Evolutionary conservation across 2,113 vertebrate species (phyloP).

Genomic region (Rhombomys opimus): DNA sequence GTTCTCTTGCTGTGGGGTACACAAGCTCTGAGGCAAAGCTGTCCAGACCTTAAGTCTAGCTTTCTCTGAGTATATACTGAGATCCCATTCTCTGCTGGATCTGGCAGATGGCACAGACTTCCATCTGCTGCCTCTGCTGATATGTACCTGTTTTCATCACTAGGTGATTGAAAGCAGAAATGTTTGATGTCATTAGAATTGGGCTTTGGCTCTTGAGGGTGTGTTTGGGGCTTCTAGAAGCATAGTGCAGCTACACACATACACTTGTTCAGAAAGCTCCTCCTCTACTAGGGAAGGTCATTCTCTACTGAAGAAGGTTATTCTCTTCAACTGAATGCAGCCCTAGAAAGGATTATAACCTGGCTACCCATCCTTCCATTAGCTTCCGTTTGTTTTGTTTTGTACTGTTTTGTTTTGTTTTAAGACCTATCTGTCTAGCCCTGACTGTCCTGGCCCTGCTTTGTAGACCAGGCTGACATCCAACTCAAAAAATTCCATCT

Average conservation of each 20-base stretch:
- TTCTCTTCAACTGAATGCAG: neutral
- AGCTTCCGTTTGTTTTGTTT: too few species aligned
- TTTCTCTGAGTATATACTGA: neutral
- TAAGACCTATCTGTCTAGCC: too few species aligned
- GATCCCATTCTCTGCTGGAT: neutral
- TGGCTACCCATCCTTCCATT: neutral
- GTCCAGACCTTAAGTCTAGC: neutral
- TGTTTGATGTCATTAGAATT: neutral
- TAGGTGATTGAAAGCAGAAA: neutral
- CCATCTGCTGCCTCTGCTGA: neutral
- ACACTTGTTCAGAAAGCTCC: neutral
- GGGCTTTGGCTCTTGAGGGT: neutral
- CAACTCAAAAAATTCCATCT: too few species aligned
- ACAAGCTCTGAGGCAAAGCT: neutral
- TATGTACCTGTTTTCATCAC: conserved; percentile 41
- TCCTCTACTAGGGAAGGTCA: neutral
- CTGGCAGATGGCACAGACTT: neutral
- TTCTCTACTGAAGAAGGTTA: neutral
- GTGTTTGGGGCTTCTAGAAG: neutral
- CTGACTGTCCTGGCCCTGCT: too few species aligned
- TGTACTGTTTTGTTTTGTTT: too few species aligned
- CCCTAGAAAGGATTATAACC: neutral
- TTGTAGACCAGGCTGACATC: too few species aligned
- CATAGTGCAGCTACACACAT: neutral
- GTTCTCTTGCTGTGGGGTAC: conserved; percentile 52